Evolutionary conservation across 2,888 invertebrate species (phyloP).

Genomic region (Polymixis flavicincta): DNA sequence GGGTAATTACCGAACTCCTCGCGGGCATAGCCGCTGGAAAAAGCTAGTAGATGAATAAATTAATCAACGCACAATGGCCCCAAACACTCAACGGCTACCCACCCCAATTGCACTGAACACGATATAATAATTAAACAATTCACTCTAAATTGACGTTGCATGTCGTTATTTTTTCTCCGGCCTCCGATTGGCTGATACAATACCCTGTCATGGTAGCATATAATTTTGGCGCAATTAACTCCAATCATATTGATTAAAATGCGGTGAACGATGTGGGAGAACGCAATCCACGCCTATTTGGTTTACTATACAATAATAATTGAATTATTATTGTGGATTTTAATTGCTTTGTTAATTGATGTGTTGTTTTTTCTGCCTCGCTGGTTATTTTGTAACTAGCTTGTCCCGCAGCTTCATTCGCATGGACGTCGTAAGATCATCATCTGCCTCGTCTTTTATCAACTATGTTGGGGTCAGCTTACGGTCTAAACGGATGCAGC

Average conservation of each 20-base stretch:
- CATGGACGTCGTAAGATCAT: neutral
- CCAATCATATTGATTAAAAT: conserved; percentile 64
- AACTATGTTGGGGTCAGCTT: too few species aligned
- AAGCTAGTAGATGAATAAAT: conserved; percentile 2
- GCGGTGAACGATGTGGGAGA: conserved; percentile 37
- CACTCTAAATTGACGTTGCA: conserved; percentile 59
- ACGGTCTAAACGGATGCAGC: too few species aligned
- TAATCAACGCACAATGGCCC: conserved; percentile 7
- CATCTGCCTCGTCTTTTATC: too few species aligned
- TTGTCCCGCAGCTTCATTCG: neutral
- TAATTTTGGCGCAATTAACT: conserved; percentile 67
- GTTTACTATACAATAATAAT: conserved; percentile 33
- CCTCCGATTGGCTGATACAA: conserved; percentile 56
- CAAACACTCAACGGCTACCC: conserved; percentile 30
- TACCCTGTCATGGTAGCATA: conserved; percentile 49
- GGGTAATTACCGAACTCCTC: too few species aligned
- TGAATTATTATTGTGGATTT: conserved; percentile 34
- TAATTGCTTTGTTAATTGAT: conserved; percentile 32
- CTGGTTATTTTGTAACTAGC: neutral
- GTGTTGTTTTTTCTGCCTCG: neutral
- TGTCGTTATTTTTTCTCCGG: conserved; percentile 42
- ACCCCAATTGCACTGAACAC: conserved; percentile 50
- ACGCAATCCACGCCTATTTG: conserved; percentile 43
- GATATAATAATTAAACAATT: conserved; percentile 65
- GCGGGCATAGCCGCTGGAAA: too few species aligned